Evolutionary conservation across 2,888 invertebrate genomes (phyloP).

Genomic region (Diploptera punctata): DNA sequence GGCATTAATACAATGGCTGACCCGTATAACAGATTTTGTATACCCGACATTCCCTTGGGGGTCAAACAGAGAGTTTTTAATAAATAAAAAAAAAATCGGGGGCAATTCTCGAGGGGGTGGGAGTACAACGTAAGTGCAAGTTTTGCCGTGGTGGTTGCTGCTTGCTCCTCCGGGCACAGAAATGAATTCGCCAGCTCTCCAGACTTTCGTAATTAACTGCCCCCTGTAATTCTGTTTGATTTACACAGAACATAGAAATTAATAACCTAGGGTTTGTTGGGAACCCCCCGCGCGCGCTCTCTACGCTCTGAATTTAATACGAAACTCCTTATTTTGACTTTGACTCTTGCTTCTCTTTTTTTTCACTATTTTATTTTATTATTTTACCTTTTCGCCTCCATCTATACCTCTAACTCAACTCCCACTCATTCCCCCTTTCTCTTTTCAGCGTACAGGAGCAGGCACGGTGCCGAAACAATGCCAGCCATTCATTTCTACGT

Average conservation of each 20-base stretch:
- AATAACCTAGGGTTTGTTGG: conserved; percentile 41
- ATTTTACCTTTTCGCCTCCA: conserved; percentile 27
- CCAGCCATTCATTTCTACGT: conserved; percentile 29
- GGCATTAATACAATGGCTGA: too few relatives aligned
- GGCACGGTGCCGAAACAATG: conserved; percentile 18
- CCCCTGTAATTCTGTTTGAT: conserved; percentile 44
- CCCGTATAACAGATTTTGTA: too few relatives aligned
- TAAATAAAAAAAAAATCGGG: conserved; percentile 32
- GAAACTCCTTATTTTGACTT: conserved; percentile 44
- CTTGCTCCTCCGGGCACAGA: conserved; percentile 19
- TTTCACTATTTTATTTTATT: conserved; percentile 29
- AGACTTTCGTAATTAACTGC: conserved; percentile 42
- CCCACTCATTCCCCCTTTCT: background rate
- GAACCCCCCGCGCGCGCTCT: background rate
- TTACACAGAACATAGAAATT: conserved; percentile 44
- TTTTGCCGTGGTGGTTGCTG: conserved; percentile 1
- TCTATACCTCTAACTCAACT: background rate
- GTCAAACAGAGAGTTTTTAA: conserved; percentile 22
- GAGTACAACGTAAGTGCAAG: conserved; percentile 3
- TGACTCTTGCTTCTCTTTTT: conserved; percentile 37
- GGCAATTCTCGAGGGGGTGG: conserved; percentile 18
- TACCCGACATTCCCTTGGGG: conserved; percentile 4
- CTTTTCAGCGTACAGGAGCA: background rate
- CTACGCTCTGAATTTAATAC: conserved; percentile 41
- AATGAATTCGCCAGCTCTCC: conserved; percentile 7